phyloP scores from a whole-genome alignment of 92 coral and sea anemone genomes.

The Virgularia gustaviana region DNA sequence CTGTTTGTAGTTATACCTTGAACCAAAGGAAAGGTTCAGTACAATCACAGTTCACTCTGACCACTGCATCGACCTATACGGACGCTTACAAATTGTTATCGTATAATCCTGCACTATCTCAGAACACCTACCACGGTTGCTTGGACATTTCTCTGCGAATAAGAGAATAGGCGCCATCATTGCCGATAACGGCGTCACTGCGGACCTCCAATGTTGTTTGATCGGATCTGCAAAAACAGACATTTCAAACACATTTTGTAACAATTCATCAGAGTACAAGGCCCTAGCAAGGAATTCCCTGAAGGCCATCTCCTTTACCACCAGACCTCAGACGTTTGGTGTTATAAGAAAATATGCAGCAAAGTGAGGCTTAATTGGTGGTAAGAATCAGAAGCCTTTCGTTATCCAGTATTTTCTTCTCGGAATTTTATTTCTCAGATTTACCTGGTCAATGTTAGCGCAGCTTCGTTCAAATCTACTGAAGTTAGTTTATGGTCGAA shows the following conservation, averaged over 20 bases:
- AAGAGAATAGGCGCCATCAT: constrained; percentile 42
- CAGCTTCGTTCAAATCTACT: constrained; percentile 36
- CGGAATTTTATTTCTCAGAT: not conserved
- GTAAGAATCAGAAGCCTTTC: too few species aligned
- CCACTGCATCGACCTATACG: too few species aligned
- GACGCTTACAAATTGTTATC: too few species aligned
- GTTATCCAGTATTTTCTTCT: not conserved
- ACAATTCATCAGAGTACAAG: too few species aligned
- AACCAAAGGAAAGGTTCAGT: too few species aligned
- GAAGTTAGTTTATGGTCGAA: constrained; percentile 48
- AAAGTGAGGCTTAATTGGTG: too few species aligned
- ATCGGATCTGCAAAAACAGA: constrained; percentile 28
- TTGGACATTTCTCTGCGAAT: constrained; percentile 37
- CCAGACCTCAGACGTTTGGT: too few species aligned
- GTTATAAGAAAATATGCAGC: too few species aligned
- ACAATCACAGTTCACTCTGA: too few species aligned
- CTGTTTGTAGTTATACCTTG: constrained; percentile 78
- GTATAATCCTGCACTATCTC: not conserved
- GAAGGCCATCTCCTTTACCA: too few species aligned
- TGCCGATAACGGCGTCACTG: constrained; percentile 27
- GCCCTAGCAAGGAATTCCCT: too few species aligned
- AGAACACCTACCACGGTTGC: constrained; percentile 36
- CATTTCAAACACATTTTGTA: too few species aligned
- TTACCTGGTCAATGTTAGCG: constrained; percentile 38
- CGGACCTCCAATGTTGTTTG: constrained; percentile 33